Base-by-base conservation (phyloP, 2,113 vertebrate genomes). In the Siniperca knerii region DNA sequence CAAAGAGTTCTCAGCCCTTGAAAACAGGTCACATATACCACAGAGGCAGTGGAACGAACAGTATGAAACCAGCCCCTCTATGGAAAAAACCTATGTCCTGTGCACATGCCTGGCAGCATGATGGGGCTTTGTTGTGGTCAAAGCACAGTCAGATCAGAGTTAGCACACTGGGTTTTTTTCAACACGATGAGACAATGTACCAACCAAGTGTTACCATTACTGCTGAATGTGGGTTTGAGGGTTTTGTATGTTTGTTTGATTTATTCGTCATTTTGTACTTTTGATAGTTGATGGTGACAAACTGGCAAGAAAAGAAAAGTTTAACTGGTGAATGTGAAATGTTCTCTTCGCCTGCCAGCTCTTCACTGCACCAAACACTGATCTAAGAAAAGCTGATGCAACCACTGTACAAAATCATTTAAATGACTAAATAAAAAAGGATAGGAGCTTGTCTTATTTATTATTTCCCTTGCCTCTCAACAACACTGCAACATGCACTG, bases 21-120 rank as follows among this genome's bases (percentile, higher is more conserved):
- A 82, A 90, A 87, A 74, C 13, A 90, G 87, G 82, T 83, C 84
- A 83, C 25, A n/a, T 9, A 25, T n/a, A 71, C 48, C 20, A 20
- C 37, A 58, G 20, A 29, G 25, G 29, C n/a, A 44, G 20, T 25
- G 35, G 52, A 23, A 44, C 29, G 29, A 29, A 29, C 29, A 13
- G 6, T 15, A 16, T 10, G 21, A 70, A 66, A 66, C 21, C 5
- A 50, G 25, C 2, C 6, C 2, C 46, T 16, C 1, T 25, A 7
- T 4, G 0, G 2, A 72, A 60, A 33, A 60, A 66, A 1, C 15
- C 4, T 0, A 2, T 2, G 15, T 4, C 20, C 15, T 42, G 21
- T 67, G 61, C 9, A 55, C 20, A 25, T 55, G 15, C 2, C 7
- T 44, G 61, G 4, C 8, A 69, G 25, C 12, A 25, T 75, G 12